Percentiles rank a stretch among this genome's conserved stretches.
Conservation (phyloP, 2,113 vertebrate species). For the Mustela lutreola region DNA sequence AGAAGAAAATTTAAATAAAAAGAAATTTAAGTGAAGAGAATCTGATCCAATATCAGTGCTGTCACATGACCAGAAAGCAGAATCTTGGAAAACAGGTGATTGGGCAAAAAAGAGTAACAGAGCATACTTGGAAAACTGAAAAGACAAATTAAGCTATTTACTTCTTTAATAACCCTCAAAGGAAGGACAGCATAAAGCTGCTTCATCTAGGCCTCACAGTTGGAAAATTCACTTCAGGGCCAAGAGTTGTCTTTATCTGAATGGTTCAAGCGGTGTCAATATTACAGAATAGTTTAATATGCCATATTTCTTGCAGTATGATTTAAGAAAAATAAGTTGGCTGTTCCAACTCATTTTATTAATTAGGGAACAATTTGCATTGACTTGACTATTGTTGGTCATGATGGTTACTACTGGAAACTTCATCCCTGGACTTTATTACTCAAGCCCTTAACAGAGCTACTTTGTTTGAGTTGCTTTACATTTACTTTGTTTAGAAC, state of each 20-base stretch:
- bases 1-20: background rate
- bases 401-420: conserved; percentile 9
- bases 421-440: conserved; percentile 12
- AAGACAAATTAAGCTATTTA: background rate
- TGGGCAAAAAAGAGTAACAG: conserved; percentile 15
- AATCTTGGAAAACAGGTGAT: background rate
- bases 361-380: conserved; percentile 37
- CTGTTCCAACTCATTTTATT: conserved; percentile 18
- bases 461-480: conserved; percentile 38
- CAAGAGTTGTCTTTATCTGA: background rate
- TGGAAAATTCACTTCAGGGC: conserved; percentile 55
- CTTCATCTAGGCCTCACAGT: background rate
- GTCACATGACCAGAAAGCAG: background rate
- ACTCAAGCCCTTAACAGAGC: background rate
- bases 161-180: conserved; percentile 12
- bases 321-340: conserved; percentile 55
- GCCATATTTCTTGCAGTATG: background rate
- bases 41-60: background rate
- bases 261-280: background rate
- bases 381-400: conserved; percentile 1
- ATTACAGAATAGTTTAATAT: conserved; percentile 38
- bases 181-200: background rate
- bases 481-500: conserved; percentile 59
- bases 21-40: background rate
- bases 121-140: conserved; percentile 37